Evolutionary conservation across 2,888 invertebrate genomes (phyloP), one percentile per base, ranked within the genome.

Genomic region (Pseudolycoriella hygida): DNA sequence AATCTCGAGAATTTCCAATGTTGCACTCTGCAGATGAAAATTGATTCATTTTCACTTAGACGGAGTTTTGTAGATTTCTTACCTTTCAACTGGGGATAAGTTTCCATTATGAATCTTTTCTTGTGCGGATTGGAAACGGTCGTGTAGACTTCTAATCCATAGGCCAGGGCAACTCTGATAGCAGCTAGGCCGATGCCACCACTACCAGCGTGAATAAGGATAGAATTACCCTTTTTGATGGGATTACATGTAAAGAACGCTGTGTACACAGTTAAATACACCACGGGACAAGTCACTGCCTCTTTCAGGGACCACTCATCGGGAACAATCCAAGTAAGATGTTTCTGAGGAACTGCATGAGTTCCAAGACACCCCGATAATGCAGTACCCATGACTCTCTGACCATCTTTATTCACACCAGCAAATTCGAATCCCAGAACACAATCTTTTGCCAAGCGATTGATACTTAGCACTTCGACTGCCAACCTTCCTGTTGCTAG

Each of bases 1-100:
- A 72, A 58, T 90, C 82, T 54, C 89, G 75, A 8, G 93, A 88
- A 62, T 90, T 87, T 15, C 87, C 85, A 56, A 96, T 88, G 57
- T 87, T 43, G 6, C 10, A 19, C 30, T 43, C 46, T 46, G 20
- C 17, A 37, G n/a, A 18, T 25, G 5, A 3, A 41, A 45, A 31
- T 32, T 19, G 14, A 19, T 15, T 43, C 11, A 11, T 14, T 10
- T 30, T 14, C n/a, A 30, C 17, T n/a, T 3, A 12, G 4, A 34
- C 11, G 3, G 6, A 34, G 3, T 14, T 14, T 34, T 12, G 15
- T 12, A 14, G n/a, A n/a, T n/a, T n/a, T n/a, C n/a, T 12, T 15
- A 74, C 74, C 74, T 62, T 73, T 71, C 1, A 76, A 59, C 51
- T 67, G 55, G 1, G 72, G 71, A 51, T 67, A 72, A 0, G 56